These are phyloP conservation scores for Cydia splendana DNA, from an alignment of 1,140 invertebrate species.

Conservation along the genomic window DNA sequence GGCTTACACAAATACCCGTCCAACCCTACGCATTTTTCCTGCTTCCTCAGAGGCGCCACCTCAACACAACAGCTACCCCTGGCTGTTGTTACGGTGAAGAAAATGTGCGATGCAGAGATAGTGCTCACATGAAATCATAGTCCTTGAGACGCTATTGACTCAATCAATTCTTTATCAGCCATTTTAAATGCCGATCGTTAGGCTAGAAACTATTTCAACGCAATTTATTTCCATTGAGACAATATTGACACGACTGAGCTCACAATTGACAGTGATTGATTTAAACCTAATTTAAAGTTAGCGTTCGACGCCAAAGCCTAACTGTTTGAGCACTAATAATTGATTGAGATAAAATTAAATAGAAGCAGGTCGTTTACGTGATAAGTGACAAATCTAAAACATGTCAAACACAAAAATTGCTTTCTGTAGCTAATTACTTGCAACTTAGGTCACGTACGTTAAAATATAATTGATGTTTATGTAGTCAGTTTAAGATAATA, in stretches of 20 bases:
- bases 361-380: not conserved
- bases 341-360: conserved; percentile 11
- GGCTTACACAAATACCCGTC: too few relatives aligned
- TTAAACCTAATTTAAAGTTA: conserved; percentile 33
- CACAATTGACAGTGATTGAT: conserved; percentile 32
- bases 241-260: conserved; percentile 30
- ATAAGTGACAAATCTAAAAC: not conserved
- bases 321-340: conserved; percentile 16
- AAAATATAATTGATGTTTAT: too few relatives aligned
- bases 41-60: too few relatives aligned
- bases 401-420: not conserved
- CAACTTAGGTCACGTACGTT: too few relatives aligned
- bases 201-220: conserved; percentile 18
- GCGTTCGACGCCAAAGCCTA: conserved; percentile 8
- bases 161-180: conserved; percentile 43
- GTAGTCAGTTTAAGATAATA: too few relatives aligned
- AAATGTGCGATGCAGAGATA: too few relatives aligned
- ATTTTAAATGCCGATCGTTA: conserved; percentile 42
- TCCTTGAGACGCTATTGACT: not conserved
- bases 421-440: not conserved
- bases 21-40: too few relatives aligned
- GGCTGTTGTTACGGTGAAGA: too few relatives aligned
- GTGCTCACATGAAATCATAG: too few relatives aligned
- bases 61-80: too few relatives aligned
- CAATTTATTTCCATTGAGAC: conserved; percentile 28